Base-by-base conservation (phyloP, 1,140 invertebrate genomes). In the Theocolax elegans region DNA sequence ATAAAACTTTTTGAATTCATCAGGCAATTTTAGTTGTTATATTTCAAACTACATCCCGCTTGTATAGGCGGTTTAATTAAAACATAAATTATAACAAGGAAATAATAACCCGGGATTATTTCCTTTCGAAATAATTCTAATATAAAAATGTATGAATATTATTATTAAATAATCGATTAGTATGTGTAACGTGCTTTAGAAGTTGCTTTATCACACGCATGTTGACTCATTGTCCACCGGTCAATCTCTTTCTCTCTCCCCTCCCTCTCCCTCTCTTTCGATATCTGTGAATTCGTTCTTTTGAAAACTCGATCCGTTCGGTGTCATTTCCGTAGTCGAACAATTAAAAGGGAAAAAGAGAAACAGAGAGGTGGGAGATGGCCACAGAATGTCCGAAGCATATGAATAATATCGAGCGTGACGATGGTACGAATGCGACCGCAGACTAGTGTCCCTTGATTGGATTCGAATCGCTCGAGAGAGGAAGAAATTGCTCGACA, bases 401-500 rank as follows among this genome's bases (percentile, higher is more conserved):
- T 80, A 80, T 77, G 80, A 79, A 82, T 82, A 82, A 81, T 82
- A 79, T 80, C 75, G 72, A 56, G 66, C 65, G 60, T 31, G 54
- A 74, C 71, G 51, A 73, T 72, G 65, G 27, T 60, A 65, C 69
- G 72, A 63, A 72, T 72, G 29, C 71, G 62, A 69, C 74, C 74
- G 73, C 62, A 65, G 31, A 42, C 62, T 53, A 70, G 76, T 74
- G 74, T 75, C 72, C 78, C 69, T 67, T 81, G 81, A 82, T 82
- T 82, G 80, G 79, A 82, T 82, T 80, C 75, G 75, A 79, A 81
- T 80, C 77, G 80, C 72, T 75, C 75, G 63, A 56, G 44, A 74
- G 65, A 69, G 62, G 64, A 54, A 73, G 71, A 67, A 68, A 62
- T n/a, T 51, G 17, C 60, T n/a, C n/a, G n/a, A n/a, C n/a, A n/a